These are phyloP conservation scores for Periophthalmus magnuspinnatus DNA, from an alignment of 2,797 vertebrate species.

Conservation along the genomic window DNA sequence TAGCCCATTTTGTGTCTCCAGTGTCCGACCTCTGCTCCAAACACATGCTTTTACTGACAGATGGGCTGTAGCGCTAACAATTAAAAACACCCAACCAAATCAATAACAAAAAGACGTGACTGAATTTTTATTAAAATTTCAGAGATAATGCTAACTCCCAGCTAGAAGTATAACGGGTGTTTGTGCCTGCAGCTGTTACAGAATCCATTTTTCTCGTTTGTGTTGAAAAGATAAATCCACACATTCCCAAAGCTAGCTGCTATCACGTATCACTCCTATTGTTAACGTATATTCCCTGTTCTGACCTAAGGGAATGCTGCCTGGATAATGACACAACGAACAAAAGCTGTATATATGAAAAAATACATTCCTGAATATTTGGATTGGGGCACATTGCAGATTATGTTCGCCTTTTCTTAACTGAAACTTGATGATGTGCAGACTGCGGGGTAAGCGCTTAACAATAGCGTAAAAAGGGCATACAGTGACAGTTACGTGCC, in stretches of 20 bases:
- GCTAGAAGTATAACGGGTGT: background rate
- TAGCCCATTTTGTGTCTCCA: too few species aligned
- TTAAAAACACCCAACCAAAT: too few species aligned
- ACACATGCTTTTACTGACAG: too few species aligned
- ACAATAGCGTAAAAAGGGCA: background rate
- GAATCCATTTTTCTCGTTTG: slow-evolving; percentile 7
- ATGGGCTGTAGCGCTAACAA: too few species aligned
- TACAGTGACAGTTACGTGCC: background rate
- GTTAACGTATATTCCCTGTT: slow-evolving; percentile 29
- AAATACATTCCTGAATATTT: slow-evolving; percentile 34
- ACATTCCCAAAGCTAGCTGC: slow-evolving; percentile 38
- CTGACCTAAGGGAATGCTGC: slow-evolving; percentile 18
- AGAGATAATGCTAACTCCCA: background rate
- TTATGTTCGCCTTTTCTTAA: slow-evolving; percentile 16
- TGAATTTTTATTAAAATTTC: too few species aligned
- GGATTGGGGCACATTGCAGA: slow-evolving; percentile 19
- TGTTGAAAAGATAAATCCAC: slow-evolving; percentile 41
- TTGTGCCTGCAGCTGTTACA: slow-evolving; percentile 4
- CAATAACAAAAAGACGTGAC: too few species aligned
- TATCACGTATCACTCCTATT: slow-evolving; percentile 59
- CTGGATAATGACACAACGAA: slow-evolving; percentile 50
- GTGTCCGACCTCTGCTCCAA: too few species aligned
- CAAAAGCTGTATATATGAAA: slow-evolving; percentile 50
- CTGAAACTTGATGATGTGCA: slow-evolving; percentile 32
- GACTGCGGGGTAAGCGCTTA: slow-evolving; percentile 26